Conservation (phyloP, 2,113 vertebrate species). For the Turnix velox region DNA sequence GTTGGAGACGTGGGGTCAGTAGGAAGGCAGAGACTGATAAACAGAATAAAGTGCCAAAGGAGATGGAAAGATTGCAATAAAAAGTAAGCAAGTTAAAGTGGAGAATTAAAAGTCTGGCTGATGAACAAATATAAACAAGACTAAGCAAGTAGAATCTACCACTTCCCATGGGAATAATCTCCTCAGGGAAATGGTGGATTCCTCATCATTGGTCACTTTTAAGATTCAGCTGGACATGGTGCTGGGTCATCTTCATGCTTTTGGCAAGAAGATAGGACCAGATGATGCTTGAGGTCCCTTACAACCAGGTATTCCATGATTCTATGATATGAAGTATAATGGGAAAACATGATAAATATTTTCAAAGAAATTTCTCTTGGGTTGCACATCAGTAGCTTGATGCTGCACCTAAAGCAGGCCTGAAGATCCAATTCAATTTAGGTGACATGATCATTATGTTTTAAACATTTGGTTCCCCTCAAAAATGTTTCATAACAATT, state of each 20-base stretch:
- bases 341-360: neutral
- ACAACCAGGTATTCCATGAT: neutral
- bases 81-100: neutral
- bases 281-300: neutral
- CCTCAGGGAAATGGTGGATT: neutral
- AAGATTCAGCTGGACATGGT: neutral
- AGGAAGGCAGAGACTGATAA: neutral
- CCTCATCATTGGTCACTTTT: neutral
- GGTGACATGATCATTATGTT: neutral
- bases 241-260: neutral
- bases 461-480: rapidly evolving
- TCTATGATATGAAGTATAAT: neutral
- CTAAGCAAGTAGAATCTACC: neutral
- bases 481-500: neutral
- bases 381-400: neutral
- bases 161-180: neutral
- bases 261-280: neutral
- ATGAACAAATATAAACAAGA: neutral
- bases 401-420: neutral
- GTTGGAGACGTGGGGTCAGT: neutral
- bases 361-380: neutral
- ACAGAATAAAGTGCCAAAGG: neutral
- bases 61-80: neutral
- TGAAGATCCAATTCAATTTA: neutral
- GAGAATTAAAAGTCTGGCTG: neutral